Evolutionary conservation across 1,140 invertebrate genomes (phyloP), one percentile per base, ranked within the genome.

Genomic region (Drosophila watanabei): DNA sequence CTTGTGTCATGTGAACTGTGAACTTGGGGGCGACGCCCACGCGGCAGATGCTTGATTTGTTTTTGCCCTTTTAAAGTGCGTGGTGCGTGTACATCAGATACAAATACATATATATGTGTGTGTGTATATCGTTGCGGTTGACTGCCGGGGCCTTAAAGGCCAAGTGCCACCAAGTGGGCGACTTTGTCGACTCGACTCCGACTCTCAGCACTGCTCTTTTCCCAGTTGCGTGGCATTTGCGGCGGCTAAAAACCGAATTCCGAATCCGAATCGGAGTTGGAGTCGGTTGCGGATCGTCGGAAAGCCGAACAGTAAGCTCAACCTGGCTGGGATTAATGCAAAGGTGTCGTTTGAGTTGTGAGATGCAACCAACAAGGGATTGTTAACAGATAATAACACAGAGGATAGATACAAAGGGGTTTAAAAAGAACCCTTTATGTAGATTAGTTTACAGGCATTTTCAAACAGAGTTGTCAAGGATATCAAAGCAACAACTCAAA

Each of bases 31-130:
- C 68, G 68, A 71, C 68, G 68, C 68, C 68, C 68, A 71, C 68
- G 64, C 64, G 64, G 49, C 68, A 64, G 68, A 71, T 71, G 68
- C 68, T 71, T 71, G 68, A 71, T 71, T 71, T 71, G 68, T 69
- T 46, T 71, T 68, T 71, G 68, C 68, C 68, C 68, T 71, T 71
- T 71, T 71, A 71, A 71, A 71, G 68, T 71, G 68, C 68, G 68
- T 71, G 39, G 68, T 71, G 63, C 48, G 62, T 68, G 62, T 24
- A 32, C 56, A 56, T 71, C 28, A 45, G 13, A n/a, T 43, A 43
- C 24, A 49, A 1, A 49, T 3, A 37, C 3, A 18, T 4, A 59
- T 37, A 28, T 16, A 18, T 11, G 3, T 43, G 6, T 32, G 18
- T 20, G 14, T 18, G 24, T 32, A 68, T 61, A 46, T 46, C 46